A percentile compares a stretch with the other conserved stretches of the same genome.
Conservation (phyloP, 2,888 invertebrate genomes). For the Conus canariensis region DNA sequence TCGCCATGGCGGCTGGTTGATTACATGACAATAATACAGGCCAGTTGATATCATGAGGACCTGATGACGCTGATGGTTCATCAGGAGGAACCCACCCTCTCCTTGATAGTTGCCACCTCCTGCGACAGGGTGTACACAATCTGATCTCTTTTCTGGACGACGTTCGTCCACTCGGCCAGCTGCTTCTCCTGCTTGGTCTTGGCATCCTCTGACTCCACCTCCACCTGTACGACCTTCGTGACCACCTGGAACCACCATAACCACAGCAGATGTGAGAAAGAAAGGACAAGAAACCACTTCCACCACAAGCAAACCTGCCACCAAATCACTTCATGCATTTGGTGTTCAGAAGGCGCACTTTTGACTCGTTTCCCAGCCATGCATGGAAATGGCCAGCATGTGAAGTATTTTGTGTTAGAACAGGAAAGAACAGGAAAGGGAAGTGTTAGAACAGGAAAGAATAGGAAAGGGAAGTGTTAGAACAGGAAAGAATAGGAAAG, state of each 20-base stretch:
- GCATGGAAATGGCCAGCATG: too few relatives aligned
- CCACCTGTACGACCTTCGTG: constrained; percentile 64
- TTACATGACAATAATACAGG: too few relatives aligned
- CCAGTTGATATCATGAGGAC: too few relatives aligned
- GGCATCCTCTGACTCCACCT: constrained; percentile 64
- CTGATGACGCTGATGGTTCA: too few relatives aligned
- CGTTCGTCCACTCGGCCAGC: constrained; percentile 24
- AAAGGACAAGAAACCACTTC: background rate
- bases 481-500: too few relatives aligned
- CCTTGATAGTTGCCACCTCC: background rate
- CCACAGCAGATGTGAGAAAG: background rate
- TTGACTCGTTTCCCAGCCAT: too few relatives aligned
- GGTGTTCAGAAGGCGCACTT: too few relatives aligned
- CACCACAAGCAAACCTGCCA: background rate
- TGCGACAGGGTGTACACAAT: background rate
- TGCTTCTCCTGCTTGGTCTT: constrained; percentile 40
- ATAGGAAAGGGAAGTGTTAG: too few relatives aligned
- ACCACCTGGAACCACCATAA: constrained; percentile 57
- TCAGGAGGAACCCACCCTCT: background rate
- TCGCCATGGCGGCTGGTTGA: too few relatives aligned
- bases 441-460: too few relatives aligned
- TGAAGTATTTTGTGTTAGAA: too few relatives aligned
- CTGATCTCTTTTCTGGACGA: background rate
- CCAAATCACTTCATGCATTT: background rate
- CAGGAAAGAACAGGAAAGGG: too few relatives aligned